phyloP scores from a whole-genome alignment of 2,113 vertebrate species.

The Aegotheles bennettii region DNA sequence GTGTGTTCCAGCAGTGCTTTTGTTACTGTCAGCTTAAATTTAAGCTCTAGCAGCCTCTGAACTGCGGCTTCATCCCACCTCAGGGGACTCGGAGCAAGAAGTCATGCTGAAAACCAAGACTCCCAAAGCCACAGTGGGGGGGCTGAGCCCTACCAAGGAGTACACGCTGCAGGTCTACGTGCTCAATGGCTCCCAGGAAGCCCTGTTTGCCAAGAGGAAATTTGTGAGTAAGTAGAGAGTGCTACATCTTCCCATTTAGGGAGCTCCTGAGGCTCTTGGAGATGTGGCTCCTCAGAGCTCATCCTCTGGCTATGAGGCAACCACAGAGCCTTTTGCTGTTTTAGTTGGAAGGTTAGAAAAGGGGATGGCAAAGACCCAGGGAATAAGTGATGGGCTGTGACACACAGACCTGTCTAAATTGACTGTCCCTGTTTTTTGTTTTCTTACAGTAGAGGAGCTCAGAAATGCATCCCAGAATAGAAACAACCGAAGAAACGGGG shows the following conservation, averaged over 20 bases:
- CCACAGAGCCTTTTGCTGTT: neutral
- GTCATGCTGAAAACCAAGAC: slow-evolving; percentile 92
- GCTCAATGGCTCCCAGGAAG: slow-evolving; percentile 81
- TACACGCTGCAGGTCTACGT: slow-evolving; percentile 84
- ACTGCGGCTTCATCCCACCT: slow-evolving; percentile 4
- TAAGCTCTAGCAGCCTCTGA: neutral
- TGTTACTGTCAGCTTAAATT: slow-evolving; percentile 13
- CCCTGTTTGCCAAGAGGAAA: slow-evolving; percentile 83
- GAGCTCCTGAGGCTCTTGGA: neutral
- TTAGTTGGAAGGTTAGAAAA: neutral
- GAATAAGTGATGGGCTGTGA: neutral
- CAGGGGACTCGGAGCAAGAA: slow-evolving; percentile 87
- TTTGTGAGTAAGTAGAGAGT: slow-evolving; percentile 85
- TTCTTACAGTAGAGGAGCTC: slow-evolving; percentile 60
- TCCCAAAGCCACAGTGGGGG: slow-evolving; percentile 86
- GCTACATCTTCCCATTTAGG: accelerated
- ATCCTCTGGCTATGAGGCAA: accelerated
- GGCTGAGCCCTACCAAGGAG: slow-evolving; percentile 85
- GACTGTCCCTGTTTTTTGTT: neutral
- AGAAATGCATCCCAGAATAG: slow-evolving; percentile 55
- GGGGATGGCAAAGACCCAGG: neutral
- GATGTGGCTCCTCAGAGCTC: neutral
- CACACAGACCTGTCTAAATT: neutral
- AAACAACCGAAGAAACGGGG: slow-evolving; percentile 1
- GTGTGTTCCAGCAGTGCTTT: neutral